These are phyloP conservation scores for Phalacrocorax brasilianus DNA, from an alignment of 2,113 vertebrate genomes.

Conservation along the genomic window DNA sequence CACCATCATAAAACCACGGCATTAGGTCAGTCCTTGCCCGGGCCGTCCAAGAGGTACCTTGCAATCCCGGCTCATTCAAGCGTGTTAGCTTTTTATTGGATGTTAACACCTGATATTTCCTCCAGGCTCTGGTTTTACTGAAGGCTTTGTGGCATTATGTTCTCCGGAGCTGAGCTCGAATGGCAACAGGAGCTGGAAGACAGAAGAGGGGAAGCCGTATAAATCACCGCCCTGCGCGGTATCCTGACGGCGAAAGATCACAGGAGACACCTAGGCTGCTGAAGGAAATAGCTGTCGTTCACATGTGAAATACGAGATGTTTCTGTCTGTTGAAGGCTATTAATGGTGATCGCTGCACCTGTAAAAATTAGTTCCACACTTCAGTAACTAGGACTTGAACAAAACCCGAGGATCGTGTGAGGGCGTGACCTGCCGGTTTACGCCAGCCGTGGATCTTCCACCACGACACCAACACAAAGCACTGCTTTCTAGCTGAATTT, in stretches of 20 bases:
- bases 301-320: neutral
- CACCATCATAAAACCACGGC: neutral
- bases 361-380: constrained; percentile 12
- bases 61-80: neutral
- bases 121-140: neutral
- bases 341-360: neutral
- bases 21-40: constrained; percentile 4
- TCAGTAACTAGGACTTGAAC: neutral
- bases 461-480: rapidly evolving
- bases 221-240: neutral
- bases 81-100: constrained; percentile 23
- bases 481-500: rapidly evolving
- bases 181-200: neutral
- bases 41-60: neutral
- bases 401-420: rapidly evolving
- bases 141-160: neutral
- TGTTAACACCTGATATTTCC: constrained; percentile 61
- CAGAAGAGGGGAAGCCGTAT: neutral
- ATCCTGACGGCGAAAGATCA: neutral
- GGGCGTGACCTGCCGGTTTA: rapidly evolving
- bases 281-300: neutral
- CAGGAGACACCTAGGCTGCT: neutral
- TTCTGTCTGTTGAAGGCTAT: neutral
- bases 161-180: neutral
- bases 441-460: rapidly evolving